Conservation (phyloP, 2,113 vertebrate species). For the Nestor notabilis region DNA sequence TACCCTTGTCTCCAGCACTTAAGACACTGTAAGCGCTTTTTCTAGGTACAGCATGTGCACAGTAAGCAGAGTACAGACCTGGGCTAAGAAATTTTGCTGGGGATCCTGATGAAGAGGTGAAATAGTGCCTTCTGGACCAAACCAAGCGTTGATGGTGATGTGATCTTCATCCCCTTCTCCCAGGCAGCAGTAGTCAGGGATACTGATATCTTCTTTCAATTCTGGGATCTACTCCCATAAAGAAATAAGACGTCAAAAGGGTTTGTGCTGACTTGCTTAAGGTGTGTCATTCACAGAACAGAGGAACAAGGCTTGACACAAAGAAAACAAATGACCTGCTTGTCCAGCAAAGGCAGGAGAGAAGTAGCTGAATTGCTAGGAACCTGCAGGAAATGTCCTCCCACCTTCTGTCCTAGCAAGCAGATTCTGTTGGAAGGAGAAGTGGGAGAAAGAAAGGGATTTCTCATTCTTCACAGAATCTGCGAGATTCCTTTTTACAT, state of each 20-base stretch:
- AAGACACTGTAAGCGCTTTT: not conserved
- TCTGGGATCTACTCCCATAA: slow-evolving; percentile 85
- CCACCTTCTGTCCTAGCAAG: not conserved
- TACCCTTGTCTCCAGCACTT: not conserved
- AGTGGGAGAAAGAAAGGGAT: not conserved
- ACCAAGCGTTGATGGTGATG: slow-evolving; percentile 96
- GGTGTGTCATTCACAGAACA: not conserved
- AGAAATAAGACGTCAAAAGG: not conserved
- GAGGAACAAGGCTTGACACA: not conserved
- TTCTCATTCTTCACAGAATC: not conserved
- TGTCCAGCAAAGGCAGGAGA: not conserved
- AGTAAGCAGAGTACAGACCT: slow-evolving; percentile 75
- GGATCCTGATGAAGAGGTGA: slow-evolving; percentile 97
- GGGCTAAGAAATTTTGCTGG: slow-evolving; percentile 92
- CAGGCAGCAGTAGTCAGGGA: slow-evolving; percentile 95
- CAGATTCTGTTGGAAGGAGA: not conserved
- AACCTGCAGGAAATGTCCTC: not conserved
- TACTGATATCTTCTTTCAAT: slow-evolving; percentile 88
- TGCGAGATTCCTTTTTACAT: accelerated
- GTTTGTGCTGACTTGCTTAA: not conserved
- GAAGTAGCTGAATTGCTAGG: not conserved
- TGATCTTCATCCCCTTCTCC: slow-evolving; percentile 90
- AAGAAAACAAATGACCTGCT: not conserved
- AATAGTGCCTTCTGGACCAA: slow-evolving; percentile 89
- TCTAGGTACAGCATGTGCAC: not conserved